Base-by-base conservation (phyloP, 1,140 invertebrate species). In the Artemia franciscana region DNA sequence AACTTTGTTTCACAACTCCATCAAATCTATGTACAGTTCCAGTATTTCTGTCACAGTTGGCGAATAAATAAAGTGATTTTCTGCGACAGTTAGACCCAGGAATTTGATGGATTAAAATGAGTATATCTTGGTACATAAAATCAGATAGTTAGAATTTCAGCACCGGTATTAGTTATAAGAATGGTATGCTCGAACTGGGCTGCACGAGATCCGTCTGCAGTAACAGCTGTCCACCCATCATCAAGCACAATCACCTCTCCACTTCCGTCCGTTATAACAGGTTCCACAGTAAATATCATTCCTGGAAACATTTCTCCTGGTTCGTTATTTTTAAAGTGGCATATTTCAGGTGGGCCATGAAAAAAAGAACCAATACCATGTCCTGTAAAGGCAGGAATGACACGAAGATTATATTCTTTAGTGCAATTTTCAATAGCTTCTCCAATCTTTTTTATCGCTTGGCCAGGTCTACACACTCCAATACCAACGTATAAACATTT, bases 241-340 rank as follows among this genome's bases (percentile, higher is more conserved):
- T 87, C 79, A 24, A 89, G 74, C 57, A 92, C 75, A 2, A 79
- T 73, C 24, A 87, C 77, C 23, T 84, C 75, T 9, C 76, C 71
- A 2, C 68, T 71, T 0, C 91, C 90, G 68, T 89, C 81, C 21
- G 80, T 80, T 21, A 95, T 69, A 15, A 86, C 82, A n/a, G 92
- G 92, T 70, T 95, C 91, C 57, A 96, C 87, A 0, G 91, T 95
- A 70, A 96, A 95, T 1, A 85, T 87, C 86, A 93, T 94, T 24
- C 90, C 90, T 56, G 83, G 69, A 66, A 78, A 67, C 91, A 95
- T 94, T 26, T 74, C 67, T n/a, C 82, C 85, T 7, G 79, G 74
- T 57, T 78, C 67, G 72, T 90, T 85, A 66, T 67, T 65, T 71
- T 73, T 67, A 59, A 69, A 71, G 70, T 93, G 89, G 70, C 79